A percentile compares a stretch with the other conserved stretches of the same genome.
Evolutionary conservation across 2,888 invertebrate species (phyloP).

Genomic region (Hipparchia semele): DNA sequence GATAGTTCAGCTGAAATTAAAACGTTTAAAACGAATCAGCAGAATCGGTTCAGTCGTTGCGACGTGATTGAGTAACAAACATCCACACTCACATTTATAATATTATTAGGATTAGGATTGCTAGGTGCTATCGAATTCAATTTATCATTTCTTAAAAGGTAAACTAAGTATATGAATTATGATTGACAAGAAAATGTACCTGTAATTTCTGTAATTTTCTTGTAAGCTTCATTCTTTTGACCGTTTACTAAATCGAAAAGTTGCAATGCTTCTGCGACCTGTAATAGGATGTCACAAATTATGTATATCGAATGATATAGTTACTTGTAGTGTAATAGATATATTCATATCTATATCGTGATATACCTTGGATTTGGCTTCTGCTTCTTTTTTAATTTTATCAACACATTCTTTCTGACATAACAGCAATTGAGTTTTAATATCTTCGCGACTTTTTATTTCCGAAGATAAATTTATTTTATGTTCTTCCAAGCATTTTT

Average conservation of each 20-base stretch:
- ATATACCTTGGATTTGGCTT: constrained; percentile 72
- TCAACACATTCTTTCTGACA: constrained; percentile 64
- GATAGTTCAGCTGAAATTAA: constrained; percentile 78
- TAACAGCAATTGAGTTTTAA: constrained; percentile 56
- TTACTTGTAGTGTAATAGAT: background rate
- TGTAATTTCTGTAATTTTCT: constrained; percentile 59
- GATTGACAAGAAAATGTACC: constrained; percentile 45
- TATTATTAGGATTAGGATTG: too few relatives aligned
- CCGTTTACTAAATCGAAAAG: constrained; percentile 67
- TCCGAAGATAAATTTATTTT: constrained; percentile 65
- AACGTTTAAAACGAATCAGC: constrained; percentile 1
- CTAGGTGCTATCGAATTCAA: too few relatives aligned
- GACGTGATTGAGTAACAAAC: too few relatives aligned
- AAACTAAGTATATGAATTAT: too few relatives aligned
- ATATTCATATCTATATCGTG: background rate
- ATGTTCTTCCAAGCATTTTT: constrained; percentile 58
- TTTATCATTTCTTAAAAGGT: too few relatives aligned
- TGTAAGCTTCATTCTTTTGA: constrained; percentile 66
- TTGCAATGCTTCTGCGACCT: constrained; percentile 77
- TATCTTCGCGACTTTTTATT: constrained; percentile 62
- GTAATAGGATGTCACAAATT: constrained; percentile 25
- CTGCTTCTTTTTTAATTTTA: constrained; percentile 64
- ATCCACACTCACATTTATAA: too few relatives aligned
- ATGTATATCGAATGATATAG: background rate
- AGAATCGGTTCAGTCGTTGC: too few relatives aligned